Base-by-base conservation (phyloP, 2,797 vertebrate species). In the Mormyrops boulengeri region DNA sequence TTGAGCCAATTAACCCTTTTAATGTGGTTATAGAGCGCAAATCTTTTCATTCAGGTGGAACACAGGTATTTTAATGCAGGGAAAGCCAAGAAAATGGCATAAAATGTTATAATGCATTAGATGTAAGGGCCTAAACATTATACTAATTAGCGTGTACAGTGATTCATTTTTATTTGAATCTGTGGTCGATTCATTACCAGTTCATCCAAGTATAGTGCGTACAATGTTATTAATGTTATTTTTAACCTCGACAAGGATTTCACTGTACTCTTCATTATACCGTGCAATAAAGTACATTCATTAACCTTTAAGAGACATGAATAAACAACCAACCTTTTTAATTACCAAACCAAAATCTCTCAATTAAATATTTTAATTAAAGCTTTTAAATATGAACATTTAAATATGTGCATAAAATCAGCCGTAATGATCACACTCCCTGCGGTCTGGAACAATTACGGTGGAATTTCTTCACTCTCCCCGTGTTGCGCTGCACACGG, bases 361-460 rank as follows among this genome's bases (percentile, higher is more conserved):
- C 92, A 84, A 89, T 89, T 90, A 93, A 92, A 93, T 91, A 91
- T 88, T 94, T 94, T 94, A 96, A 96, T 95, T 95, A 94, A 95
- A 93, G 94, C 93, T 96, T 96, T 96, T 95, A 95, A 96, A 95
- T 95, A 94, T 92, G 94, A 95, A 95, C 91, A 96, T 95, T 96
- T 94, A 95, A 95, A 96, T 95, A 95, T 94, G 94, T 95, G 95
- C 95, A 96, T 96, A 95, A 96, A 95, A 95, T 95, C 94, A 94
- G 90, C 92, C 60, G 89, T 94, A 92, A 93, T 95, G 94, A 96
- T 96, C 95, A 93, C 92, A 93, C 94, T 95, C 94, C 95, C 94
- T 92, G 94, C 93, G 94, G 94, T 94, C 94, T 93, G 91, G 92
- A 93, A 96, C 95, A 95, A 96, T 95, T 96, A 95, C 92, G 94